These are phyloP conservation scores for Nesoenas mayeri DNA, from an alignment of 2,113 vertebrate genomes.

Conservation along the genomic window DNA sequence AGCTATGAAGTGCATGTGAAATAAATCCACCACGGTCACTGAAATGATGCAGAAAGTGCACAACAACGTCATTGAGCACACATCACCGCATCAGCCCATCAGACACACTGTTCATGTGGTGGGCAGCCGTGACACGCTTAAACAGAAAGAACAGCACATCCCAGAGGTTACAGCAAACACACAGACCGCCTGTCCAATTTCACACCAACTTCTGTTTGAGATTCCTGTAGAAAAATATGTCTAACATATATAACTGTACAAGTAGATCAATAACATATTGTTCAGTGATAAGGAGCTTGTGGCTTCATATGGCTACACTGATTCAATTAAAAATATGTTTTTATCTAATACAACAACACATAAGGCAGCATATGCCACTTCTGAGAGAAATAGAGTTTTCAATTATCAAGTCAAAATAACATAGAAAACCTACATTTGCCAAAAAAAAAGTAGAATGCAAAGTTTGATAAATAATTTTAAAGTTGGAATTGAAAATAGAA, in stretches of 20 bases:
- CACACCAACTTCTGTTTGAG: neutral
- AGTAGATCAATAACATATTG: neutral
- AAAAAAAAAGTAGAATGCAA: neutral
- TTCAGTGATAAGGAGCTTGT: neutral
- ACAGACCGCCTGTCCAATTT: neutral
- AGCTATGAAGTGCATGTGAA: neutral
- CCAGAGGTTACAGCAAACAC: neutral
- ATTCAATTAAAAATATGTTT: neutral
- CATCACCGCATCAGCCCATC: neutral
- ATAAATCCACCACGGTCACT: neutral
- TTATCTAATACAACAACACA: neutral
- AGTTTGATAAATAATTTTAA: neutral
- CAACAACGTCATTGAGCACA: neutral
- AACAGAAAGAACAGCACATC: neutral
- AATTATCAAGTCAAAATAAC: neutral
- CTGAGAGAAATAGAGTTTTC: neutral
- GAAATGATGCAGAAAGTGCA: neutral
- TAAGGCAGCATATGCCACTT: neutral
- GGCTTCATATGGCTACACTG: neutral
- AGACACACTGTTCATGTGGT: neutral
- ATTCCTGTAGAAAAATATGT: neutral
- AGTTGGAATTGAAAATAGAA: neutral
- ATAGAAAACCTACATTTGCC: neutral
- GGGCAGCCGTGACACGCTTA: fast-evolving
- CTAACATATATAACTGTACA: neutral